Conservation (phyloP, 2,888 invertebrate genomes). For the Coelopa pilipes region DNA sequence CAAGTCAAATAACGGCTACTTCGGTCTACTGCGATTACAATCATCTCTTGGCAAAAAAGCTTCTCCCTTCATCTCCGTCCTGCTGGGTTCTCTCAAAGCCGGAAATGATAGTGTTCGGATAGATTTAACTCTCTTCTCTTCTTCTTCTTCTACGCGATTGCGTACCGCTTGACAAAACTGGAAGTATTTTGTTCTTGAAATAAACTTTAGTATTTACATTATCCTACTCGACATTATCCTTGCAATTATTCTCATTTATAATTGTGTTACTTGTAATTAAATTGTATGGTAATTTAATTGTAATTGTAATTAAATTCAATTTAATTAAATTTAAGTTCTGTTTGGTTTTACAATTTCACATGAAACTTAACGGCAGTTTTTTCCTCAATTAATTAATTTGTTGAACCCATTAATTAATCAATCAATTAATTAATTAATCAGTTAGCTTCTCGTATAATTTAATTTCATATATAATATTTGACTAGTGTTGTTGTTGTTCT, state of each 20-base stretch:
- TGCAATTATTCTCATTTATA: too few relatives aligned
- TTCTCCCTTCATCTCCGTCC: not conserved
- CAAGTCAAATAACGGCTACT: not conserved
- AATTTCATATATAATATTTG: too few relatives aligned
- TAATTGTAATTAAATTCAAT: too few relatives aligned
- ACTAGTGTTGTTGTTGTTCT: slow-evolving; percentile 7
- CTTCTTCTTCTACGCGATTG: too few relatives aligned
- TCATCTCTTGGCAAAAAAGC: not conserved
- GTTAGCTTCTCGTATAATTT: slow-evolving; percentile 41
- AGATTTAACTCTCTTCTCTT: too few relatives aligned
- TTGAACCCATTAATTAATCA: too few relatives aligned
- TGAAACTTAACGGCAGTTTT: slow-evolving; percentile 53
- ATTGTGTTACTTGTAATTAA: slow-evolving; percentile 42
- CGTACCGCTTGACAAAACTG: too few relatives aligned
- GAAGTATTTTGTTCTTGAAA: slow-evolving; percentile 19
- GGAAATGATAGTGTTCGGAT: not conserved
- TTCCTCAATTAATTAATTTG: slow-evolving; percentile 45
- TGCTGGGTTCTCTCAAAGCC: not conserved
- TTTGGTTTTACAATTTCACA: slow-evolving; percentile 32
- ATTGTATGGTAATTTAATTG: too few relatives aligned
- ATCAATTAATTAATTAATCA: too few relatives aligned
- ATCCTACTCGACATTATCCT: too few relatives aligned
- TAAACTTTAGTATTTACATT: slow-evolving; percentile 41
- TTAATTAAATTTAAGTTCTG: too few relatives aligned
- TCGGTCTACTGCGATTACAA: not conserved